These are phyloP conservation scores for Spea bombifrons DNA, from an alignment of 2,113 vertebrate species.

Conservation along the genomic window DNA sequence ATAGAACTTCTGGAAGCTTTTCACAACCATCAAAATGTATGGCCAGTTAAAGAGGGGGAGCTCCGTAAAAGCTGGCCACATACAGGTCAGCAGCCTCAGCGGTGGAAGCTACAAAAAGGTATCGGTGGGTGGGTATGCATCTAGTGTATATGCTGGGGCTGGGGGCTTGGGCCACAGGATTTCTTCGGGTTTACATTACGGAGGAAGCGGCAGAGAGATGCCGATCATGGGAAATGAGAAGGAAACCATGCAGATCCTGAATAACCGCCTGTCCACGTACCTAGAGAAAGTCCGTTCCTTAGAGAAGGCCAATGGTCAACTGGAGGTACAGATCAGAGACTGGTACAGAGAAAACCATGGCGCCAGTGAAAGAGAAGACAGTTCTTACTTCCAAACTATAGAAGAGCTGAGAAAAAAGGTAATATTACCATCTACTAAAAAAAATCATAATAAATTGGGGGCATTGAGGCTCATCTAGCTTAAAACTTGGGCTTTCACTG, in stretches of 20 bases:
- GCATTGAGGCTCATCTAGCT: too few relatives aligned
- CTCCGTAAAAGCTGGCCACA: neutral
- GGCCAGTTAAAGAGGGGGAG: conserved; percentile 7
- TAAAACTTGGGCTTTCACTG: too few relatives aligned
- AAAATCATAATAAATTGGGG: too few relatives aligned
- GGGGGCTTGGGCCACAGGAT: conserved; percentile 26
- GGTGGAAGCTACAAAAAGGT: conserved; percentile 3
- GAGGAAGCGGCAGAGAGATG: neutral
- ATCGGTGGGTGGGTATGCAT: conserved; percentile 23
- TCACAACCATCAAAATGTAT: conserved; percentile 11
- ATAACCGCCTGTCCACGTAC: conserved; percentile 66
- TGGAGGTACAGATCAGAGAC: conserved; percentile 64
- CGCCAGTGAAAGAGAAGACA: conserved; percentile 13
- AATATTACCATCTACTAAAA: neutral
- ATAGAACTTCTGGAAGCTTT: neutral
- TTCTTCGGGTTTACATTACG: conserved; percentile 1
- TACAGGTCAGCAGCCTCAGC: neutral
- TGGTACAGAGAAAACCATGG: conserved; percentile 29
- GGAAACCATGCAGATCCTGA: conserved; percentile 68
- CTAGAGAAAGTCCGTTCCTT: conserved; percentile 60
- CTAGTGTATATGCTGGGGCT: conserved; percentile 32
- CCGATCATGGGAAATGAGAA: conserved; percentile 49
- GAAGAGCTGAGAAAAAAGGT: conserved; percentile 21
- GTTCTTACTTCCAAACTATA: conserved; percentile 14
- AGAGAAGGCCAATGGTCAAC: conserved; percentile 59